Evolutionary conservation across 2,113 vertebrate species (phyloP).

Genomic region (Columbina picui): DNA sequence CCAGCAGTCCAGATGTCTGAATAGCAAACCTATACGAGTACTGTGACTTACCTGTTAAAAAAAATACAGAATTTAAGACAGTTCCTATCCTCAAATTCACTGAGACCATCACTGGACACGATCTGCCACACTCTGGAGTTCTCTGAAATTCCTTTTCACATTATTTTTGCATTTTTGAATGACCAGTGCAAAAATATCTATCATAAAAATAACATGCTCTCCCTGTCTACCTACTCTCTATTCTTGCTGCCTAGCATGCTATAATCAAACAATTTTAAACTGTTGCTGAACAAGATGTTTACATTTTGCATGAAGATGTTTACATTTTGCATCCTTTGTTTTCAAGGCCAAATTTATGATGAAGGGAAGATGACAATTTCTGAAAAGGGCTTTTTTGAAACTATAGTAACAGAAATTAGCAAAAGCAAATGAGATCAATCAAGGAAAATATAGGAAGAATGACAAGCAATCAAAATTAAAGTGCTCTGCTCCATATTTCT

Average conservation of each 20-base stretch:
- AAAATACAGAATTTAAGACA: not conserved
- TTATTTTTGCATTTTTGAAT: not conserved
- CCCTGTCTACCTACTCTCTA: not conserved
- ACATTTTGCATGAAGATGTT: not conserved
- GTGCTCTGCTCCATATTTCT: not conserved
- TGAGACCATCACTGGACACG: not conserved
- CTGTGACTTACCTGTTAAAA: not conserved
- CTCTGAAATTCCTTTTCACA: not conserved
- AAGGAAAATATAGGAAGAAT: not conserved
- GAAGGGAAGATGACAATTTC: not conserved
- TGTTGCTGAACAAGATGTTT: not conserved
- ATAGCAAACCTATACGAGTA: not conserved
- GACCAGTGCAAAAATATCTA: not conserved
- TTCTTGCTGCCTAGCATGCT: not conserved
- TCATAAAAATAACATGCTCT: not conserved
- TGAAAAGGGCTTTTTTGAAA: not conserved
- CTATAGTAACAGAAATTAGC: not conserved
- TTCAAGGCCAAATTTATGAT: not conserved
- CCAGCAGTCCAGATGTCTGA: not conserved
- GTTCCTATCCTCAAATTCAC: not conserved
- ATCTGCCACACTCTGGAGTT: not conserved
- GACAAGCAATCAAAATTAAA: not conserved
- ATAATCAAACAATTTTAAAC: not conserved
- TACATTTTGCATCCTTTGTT: not conserved
- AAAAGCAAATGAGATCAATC: not conserved